Evolutionary conservation across 1,140 invertebrate genomes (phyloP).

Genomic region (Agrilus planipennis): DNA sequence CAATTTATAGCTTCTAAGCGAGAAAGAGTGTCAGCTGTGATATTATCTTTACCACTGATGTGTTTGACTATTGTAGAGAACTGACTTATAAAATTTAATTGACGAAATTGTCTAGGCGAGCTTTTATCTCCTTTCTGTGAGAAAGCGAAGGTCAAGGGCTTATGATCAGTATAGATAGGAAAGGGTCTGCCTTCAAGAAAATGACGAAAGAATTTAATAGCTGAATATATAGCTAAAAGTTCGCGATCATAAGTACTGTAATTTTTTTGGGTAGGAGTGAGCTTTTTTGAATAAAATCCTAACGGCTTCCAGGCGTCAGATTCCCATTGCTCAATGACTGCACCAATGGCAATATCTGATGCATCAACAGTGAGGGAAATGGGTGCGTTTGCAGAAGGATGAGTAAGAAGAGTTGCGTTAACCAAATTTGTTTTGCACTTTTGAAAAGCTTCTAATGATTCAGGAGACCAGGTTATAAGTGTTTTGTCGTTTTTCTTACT

Average conservation of each 20-base stretch:
- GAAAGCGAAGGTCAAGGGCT: conserved; percentile 29
- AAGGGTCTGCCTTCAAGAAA: conserved; percentile 24
- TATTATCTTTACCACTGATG: conserved; percentile 24
- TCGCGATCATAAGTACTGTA: conserved; percentile 36
- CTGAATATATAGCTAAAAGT: conserved; percentile 35
- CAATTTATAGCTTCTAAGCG: conserved; percentile 15
- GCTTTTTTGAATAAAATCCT: conserved; percentile 19
- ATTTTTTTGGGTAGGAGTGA: conserved; percentile 24
- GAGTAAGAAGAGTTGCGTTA: conserved; percentile 18
- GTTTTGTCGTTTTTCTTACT: conserved; percentile 15
- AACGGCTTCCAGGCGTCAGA: conserved; percentile 7
- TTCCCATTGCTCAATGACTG: conserved; percentile 20
- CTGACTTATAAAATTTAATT: conserved; percentile 26
- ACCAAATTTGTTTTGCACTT: conserved; percentile 17
- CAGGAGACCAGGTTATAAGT: conserved; percentile 16
- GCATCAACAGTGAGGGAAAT: conserved; percentile 17
- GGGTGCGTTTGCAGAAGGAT: conserved; percentile 13
- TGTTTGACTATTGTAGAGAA: conserved; percentile 30
- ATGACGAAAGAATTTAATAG: conserved; percentile 24
- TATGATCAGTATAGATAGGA: conserved; percentile 33
- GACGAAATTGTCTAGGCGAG: conserved; percentile 21
- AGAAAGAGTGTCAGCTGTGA: conserved; percentile 24
- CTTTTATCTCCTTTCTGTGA: conserved; percentile 20
- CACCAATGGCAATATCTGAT: conserved; percentile 21
- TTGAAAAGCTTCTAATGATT: conserved; percentile 15